Base-by-base conservation (phyloP, 2,888 invertebrate species). In the Drosophila ezoana region DNA sequence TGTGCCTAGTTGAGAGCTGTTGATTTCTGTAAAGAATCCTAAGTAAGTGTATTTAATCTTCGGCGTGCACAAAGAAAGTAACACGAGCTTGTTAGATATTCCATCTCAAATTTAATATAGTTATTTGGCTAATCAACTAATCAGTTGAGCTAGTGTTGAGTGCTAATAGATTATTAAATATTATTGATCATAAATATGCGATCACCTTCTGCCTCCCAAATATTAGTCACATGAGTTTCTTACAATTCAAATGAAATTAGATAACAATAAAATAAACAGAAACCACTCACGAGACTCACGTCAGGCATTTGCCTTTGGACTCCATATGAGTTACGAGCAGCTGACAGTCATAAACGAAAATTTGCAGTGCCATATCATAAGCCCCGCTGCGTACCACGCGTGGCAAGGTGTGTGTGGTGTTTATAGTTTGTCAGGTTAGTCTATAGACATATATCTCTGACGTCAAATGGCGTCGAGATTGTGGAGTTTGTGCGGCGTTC, bases 391-490 rank as follows among this genome's bases (percentile, higher is more conserved):
- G 8, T n/a, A n/a, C 14, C 14, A 23, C 23, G 23, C 23, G 6
- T 23, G 23, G 23, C 23, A 23, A 23, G 28, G 28, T 28, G 28
- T 1, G 18, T 10, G 18, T 13, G 14, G 33, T 48, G 60, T 18
- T 32, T 28, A 18, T 43, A 28, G 38, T 52, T 54, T 62, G 62
- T 62, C 54, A 35, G 16, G 40, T 16, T 10, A 40, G 65, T 48
- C 63, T 28, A 28, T 28, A 28, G 44, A 38, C 47, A 14, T 14
- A 37, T 44, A 37, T 44, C 45, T 64, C 57, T 78, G 74, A 75
- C 78, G 78, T 75, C 74, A 75, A 66, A 73, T 47, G 41, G n/a
- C n/a, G 44, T 57, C 45, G 38, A 38, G 8, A 44, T n/a, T n/a
- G n/a, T 33, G 38, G 68, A 56, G 20, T 41, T 41, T 56, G 38